Percentiles rank a stretch among this genome's conserved stretches.
Evolutionary conservation across 2,797 vertebrate genomes (phyloP).

Genomic region (Neostethus bicornis): DNA sequence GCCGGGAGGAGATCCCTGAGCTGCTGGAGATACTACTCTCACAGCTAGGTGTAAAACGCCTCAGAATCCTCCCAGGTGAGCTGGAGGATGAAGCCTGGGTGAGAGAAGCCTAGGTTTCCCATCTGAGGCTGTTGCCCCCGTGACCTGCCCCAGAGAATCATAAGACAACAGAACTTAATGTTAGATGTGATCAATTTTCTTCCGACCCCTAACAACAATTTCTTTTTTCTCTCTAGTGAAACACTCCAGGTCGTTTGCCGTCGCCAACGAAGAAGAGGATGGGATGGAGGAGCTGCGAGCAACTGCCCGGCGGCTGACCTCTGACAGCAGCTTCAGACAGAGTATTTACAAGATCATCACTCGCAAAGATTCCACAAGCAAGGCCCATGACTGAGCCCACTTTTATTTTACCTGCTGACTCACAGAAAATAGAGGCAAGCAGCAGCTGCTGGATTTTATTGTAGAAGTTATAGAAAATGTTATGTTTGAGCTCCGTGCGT

Average conservation of each 20-base stretch:
- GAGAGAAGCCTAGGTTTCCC: no score
- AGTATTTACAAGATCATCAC: slow-evolving; percentile 88
- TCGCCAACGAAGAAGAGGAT: slow-evolving; percentile 71
- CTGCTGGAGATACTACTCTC: no score
- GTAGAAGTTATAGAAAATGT: not conserved
- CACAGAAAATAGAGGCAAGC: not conserved
- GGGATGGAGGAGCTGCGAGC: slow-evolving; percentile 88
- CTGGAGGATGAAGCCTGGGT: no score
- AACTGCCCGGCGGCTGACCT: slow-evolving; percentile 84
- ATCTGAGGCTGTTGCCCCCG: no score
- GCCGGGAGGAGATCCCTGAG: no score
- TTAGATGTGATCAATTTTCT: no score
- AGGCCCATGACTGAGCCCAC: slow-evolving; percentile 29
- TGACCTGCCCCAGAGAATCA: no score
- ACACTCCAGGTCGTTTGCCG: slow-evolving; percentile 90
- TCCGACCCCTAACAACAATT: not conserved
- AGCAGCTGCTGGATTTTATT: not conserved
- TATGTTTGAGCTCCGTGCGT: not conserved
- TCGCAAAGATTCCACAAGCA: slow-evolving; percentile 55
- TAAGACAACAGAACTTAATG: no score
- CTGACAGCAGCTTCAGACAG: slow-evolving; percentile 89
- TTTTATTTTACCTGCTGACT: not conserved
- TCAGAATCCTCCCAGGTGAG: no score
- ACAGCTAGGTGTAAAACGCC: no score
- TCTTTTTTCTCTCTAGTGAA: slow-evolving; percentile 79